phyloP scores from a whole-genome alignment of 1,140 invertebrate genomes.

The Alviniconcha marisindica region DNA sequence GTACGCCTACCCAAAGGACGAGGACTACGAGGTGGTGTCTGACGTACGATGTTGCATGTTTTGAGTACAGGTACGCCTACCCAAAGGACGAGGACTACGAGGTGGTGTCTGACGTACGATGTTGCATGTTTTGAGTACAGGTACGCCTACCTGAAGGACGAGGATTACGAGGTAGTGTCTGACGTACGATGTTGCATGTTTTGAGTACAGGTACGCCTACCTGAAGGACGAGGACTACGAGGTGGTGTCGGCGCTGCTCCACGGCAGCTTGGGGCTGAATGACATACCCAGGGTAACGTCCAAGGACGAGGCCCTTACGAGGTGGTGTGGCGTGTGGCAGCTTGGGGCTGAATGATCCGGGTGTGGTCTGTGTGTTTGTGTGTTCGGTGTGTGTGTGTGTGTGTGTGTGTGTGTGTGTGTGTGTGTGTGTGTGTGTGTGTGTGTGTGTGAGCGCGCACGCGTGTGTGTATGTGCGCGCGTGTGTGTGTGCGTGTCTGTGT shows the following conservation, averaged over 20 bases:
- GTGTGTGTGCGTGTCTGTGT: too few relatives aligned
- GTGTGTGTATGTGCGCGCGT: neutral
- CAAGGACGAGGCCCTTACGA: constrained; percentile 62
- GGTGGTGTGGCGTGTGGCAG: constrained; percentile 66
- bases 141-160: neutral
- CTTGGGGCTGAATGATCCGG: too few relatives aligned
- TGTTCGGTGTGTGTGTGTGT: neutral
- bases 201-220: constrained; percentile 45
- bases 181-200: neutral
- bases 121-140: neutral
- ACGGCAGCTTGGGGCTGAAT: constrained; percentile 46
- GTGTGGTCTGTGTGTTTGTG: too few relatives aligned
- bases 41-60: neutral
- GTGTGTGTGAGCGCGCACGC: neutral
- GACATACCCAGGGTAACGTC: constrained; percentile 59
- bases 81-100: neutral
- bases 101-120: neutral
- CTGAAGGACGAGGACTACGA: constrained; percentile 39
- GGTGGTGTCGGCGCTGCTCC: constrained; percentile 41
- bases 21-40: neutral
- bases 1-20: neutral
- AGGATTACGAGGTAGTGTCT: neutral
- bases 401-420: constrained; percentile 14
- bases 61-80: neutral
- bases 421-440: neutral